phyloP scores from a whole-genome alignment of 2,113 vertebrate species.

The Vireo altiloquus region DNA sequence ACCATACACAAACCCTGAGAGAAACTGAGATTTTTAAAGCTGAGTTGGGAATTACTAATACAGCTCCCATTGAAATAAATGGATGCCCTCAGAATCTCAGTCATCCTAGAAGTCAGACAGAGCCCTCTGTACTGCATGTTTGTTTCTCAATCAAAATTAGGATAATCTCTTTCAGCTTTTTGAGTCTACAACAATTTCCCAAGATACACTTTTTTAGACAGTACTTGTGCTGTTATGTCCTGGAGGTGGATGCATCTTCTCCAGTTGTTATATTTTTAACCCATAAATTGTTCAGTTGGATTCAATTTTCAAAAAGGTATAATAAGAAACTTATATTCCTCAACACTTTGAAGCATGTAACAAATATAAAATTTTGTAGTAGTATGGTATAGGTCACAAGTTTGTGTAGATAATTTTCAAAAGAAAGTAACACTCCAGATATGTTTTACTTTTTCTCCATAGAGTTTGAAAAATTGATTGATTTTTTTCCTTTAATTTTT shows the following conservation, averaged over 20 bases:
- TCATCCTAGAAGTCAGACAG: background rate
- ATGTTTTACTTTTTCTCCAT: background rate
- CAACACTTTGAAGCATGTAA: background rate
- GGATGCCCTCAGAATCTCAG: background rate
- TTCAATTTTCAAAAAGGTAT: background rate
- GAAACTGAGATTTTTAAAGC: slow-evolving; percentile 1
- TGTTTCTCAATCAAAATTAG: background rate
- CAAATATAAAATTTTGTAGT: background rate
- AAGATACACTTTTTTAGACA: background rate
- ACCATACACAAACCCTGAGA: slow-evolving; percentile 27
- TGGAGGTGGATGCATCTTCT: background rate
- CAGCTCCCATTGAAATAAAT: background rate
- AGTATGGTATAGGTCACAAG: background rate
- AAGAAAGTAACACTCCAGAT: background rate
- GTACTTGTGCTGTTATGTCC: background rate
- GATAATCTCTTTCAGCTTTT: background rate
- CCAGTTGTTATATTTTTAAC: background rate
- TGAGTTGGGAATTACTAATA: slow-evolving; percentile 9
- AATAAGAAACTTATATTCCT: background rate
- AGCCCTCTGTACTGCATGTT: background rate
- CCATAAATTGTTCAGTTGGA: background rate
- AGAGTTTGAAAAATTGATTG: background rate
- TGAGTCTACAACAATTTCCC: background rate
- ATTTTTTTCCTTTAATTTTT: slow-evolving; percentile 10
- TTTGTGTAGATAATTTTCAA: background rate